Evolutionary conservation across 2,113 vertebrate species (phyloP), one percentile per base, ranked within the genome.

Genomic region (Corythoichthys haematopterus): DNA sequence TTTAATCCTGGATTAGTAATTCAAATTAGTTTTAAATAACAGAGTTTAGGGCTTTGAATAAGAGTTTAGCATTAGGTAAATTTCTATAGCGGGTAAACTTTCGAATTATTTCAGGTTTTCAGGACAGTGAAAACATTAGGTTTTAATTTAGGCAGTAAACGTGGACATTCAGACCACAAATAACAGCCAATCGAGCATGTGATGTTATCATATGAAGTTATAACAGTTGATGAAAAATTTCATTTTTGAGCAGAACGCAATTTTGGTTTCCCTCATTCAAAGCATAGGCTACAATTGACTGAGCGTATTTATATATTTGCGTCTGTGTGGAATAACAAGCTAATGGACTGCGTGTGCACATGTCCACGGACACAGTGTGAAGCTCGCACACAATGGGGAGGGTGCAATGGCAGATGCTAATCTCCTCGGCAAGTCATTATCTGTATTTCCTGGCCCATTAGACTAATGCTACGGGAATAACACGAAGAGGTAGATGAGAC

Each of bases 361-460:
- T 64, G 68, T 70, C 74, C 57, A 56, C 53, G 36, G 68, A 55
- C 51, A 52, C 58, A 79, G 66, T 53, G 6, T 67, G 55, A 57
- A 33, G 35, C 13, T 35, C 6, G 48, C 45, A 57, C 52, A 66
- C 48, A 45, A 67, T 38, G 16, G 62, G 50, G 37, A 13, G 36
- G 70, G 51, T 16, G 73, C 64, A 66, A 66, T 55, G 70, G 69
- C 76, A 75, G 82, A 87, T 81, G 75, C 80, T 89, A 87, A 90
- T 90, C 84, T 85, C 76, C 56, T 71, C 65, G 74, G 76, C 85
- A 74, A 84, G 74, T 84, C 82, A 87, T 88, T 88, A 87, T 82
- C 75, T 63, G 78, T 59, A 59, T 84, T 89, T 85, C 85, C 84
- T 83, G 83, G 76, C 68, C 85, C 83, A 90, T 89, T 89, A 90